Base-by-base conservation (phyloP, 2,113 vertebrate species). In the Haliaeetus leucogaster region DNA sequence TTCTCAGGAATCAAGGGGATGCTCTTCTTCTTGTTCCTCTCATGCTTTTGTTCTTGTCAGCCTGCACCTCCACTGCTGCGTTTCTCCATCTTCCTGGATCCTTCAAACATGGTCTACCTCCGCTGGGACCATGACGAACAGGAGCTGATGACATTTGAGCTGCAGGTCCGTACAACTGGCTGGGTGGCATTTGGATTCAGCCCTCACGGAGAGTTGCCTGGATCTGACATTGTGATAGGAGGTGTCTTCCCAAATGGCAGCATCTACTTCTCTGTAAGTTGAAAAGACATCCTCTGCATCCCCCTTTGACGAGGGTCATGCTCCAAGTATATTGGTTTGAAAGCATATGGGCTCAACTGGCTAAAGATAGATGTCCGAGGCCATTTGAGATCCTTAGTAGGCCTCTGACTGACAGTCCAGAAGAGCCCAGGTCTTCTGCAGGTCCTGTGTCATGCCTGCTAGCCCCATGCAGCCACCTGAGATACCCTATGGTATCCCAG, bases 171-270 rank as follows among this genome's bases (percentile, higher is more conserved):
- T 66, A 98, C 98, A 42, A 92, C 96, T 21, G 98, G 98, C 47
- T 99, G 98, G 98, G 95, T 99, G 74, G 97, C 98, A 79, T 96
- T 98, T 85, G 98, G 98, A 29, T 93, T 99, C 59, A 99, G 97
- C 61, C 73, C 95, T 36, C 91, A 92, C 4, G 97, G 98, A 90
- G 93, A 86, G 45, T 98, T 98, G 93, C 36, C 52, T 7, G 98
- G 97, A 30, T 91, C 98, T 10, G 98, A 99, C 55, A 97, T 98
- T 9, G 96, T 99, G 45, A 97, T 98, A 1, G 98, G 98, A 73
- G 98, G 98, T 50, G 86, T 98, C 62, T 91, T 97, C 53, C 55
- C 96, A 3, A 50, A 81, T 6, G 97, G 98, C 71, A 97, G 83
- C 47, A 92, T 55, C 55, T 99, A 98, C 94, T 99, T 99, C 85